Conservation (phyloP, 1,140 invertebrate genomes). For the Aphaenogaster ashmeadi region DNA sequence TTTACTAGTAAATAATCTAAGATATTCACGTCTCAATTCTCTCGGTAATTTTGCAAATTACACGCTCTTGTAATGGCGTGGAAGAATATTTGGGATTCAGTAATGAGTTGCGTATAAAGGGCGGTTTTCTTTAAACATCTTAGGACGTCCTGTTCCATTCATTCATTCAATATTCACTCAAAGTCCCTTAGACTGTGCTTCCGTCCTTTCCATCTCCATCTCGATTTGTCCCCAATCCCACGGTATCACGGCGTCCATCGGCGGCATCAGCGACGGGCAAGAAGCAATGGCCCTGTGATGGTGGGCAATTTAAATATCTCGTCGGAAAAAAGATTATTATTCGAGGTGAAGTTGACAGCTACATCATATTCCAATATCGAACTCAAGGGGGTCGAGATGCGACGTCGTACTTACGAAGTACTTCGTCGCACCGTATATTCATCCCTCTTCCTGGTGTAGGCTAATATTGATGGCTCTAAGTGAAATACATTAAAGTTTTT, state of each 20-base stretch:
- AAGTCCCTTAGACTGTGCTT: slow-evolving; percentile 65
- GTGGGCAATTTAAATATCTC: slow-evolving; percentile 78
- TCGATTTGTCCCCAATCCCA: slow-evolving; percentile 70
- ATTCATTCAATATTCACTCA: slow-evolving; percentile 78
- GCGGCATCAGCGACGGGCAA: slow-evolving; percentile 62
- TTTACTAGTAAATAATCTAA: slow-evolving; percentile 47
- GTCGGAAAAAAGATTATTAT: slow-evolving; percentile 78
- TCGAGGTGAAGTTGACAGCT: slow-evolving; percentile 72
- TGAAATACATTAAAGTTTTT: slow-evolving; percentile 70
- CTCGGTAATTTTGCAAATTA: slow-evolving; percentile 53
- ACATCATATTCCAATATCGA: slow-evolving; percentile 78
- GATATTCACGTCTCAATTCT: slow-evolving; percentile 24
- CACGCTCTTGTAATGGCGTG: slow-evolving; percentile 3
- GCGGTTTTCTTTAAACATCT: slow-evolving; percentile 57
- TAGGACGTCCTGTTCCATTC: slow-evolving; percentile 44
- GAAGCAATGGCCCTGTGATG: slow-evolving; percentile 69
- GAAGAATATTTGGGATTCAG: slow-evolving; percentile 47
- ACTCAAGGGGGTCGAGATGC: slow-evolving; percentile 60
- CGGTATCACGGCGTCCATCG: slow-evolving; percentile 63
- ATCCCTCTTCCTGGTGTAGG: slow-evolving; percentile 50
- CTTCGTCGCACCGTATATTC: slow-evolving; percentile 36
- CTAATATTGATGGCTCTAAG: slow-evolving; percentile 71
- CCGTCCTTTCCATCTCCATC: slow-evolving; percentile 47
- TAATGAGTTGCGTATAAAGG: slow-evolving; percentile 43
- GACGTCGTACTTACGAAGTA: slow-evolving; percentile 41